Conservation (phyloP, 30 jellyfish, hydroid and myxozoan genomes). For the Aurelia coerulea region DNA sequence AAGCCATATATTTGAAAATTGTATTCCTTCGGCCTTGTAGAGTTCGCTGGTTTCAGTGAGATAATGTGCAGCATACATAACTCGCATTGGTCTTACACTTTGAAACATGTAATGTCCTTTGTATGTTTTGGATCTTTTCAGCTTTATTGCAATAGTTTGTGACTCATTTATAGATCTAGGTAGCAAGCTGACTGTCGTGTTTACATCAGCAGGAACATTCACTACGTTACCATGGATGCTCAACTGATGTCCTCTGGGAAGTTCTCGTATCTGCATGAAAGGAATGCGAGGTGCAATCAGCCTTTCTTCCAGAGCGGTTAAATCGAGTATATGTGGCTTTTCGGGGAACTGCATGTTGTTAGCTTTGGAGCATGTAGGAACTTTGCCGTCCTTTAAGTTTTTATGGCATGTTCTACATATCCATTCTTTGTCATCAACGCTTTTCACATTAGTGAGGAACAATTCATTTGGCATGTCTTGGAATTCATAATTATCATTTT, state of each 20-base stretch:
- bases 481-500: background rate
- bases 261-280: constrained; percentile 48
- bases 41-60: constrained; percentile 10
- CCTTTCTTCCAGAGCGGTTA: constrained; percentile 35
- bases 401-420: too few species aligned
- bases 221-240: background rate
- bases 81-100: constrained; percentile 13
- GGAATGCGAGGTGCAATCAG: constrained; percentile 46
- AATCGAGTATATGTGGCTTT: constrained; percentile 2
- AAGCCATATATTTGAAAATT: background rate
- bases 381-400: too few species aligned
- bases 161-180: constrained; percentile 39
- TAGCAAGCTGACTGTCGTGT: background rate
- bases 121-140: background rate
- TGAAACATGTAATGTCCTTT: background rate
- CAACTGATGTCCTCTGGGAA: constrained; percentile 54
- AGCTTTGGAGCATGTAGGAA: constrained; percentile 4
- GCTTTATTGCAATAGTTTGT: constrained; percentile 24
- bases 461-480: background rate
- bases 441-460: background rate
- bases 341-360: constrained; percentile 17
- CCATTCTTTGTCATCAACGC: constrained; percentile 7
- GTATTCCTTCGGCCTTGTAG: constrained; percentile 10
- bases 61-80: constrained; percentile 20
- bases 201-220: constrained; percentile 68